Conservation (phyloP, 2,888 invertebrate genomes). For the Ornithoptera alexandrae region DNA sequence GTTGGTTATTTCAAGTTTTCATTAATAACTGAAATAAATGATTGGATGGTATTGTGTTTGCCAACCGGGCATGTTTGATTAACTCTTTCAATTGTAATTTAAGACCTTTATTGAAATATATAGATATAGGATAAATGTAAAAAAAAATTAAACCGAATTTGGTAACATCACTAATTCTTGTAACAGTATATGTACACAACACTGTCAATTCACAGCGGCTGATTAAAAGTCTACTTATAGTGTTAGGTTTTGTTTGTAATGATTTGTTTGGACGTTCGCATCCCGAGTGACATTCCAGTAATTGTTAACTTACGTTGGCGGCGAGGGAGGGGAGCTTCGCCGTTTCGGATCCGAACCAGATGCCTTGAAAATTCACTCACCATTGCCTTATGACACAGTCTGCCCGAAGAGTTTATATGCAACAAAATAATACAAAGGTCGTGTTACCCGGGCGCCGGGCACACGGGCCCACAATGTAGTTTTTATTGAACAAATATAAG, state of each 20-base stretch:
- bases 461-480: slow-evolving; percentile 80
- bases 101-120: slow-evolving; percentile 14
- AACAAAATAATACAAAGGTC: slow-evolving; percentile 79
- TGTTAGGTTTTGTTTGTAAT: slow-evolving; percentile 69
- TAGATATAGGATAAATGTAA: slow-evolving; percentile 11
- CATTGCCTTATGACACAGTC: slow-evolving; percentile 80
- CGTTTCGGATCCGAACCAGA: slow-evolving; percentile 61
- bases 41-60: not conserved
- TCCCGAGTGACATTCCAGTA: slow-evolving; percentile 79
- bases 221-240: slow-evolving; percentile 37
- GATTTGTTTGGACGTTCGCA: slow-evolving; percentile 69
- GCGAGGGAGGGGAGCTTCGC: slow-evolving; percentile 48
- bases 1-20: not conserved
- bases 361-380: slow-evolving; percentile 58
- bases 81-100: slow-evolving; percentile 6
- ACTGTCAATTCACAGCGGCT: slow-evolving; percentile 21
- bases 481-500: slow-evolving; percentile 80
- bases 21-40: not conserved
- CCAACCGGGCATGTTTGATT: slow-evolving; percentile 13
- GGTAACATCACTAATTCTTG: slow-evolving; percentile 14
- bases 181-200: not conserved
- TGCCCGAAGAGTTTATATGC: slow-evolving; percentile 80
- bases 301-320: slow-evolving; percentile 63
- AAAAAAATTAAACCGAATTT: slow-evolving; percentile 15
- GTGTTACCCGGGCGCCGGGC: slow-evolving; percentile 80